Base-by-base conservation (phyloP, 2,113 vertebrate species). In the Otis tarda region DNA sequence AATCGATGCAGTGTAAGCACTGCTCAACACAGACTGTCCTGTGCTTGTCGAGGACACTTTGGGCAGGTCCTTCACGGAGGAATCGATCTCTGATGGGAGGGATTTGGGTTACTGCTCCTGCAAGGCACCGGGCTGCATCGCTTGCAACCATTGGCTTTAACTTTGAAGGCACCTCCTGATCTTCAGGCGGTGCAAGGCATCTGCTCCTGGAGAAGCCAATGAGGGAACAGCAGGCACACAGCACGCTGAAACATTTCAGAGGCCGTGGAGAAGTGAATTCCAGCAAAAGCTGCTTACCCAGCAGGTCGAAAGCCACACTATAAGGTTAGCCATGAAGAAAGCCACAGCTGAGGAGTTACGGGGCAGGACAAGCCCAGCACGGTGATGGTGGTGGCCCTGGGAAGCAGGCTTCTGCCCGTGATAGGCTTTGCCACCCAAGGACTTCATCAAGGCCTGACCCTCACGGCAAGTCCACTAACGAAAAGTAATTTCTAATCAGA, bases 391-490 rank as follows among this genome's bases (percentile, higher is more conserved):
- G 49, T 65, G 49, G 28, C 28, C 24, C 55, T 53, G 74, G 52
- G 56, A 70, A 81, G 21, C 24, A 35, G 35, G 39, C 1, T 33
- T 5, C 33, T 80, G 50, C 22, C 49, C 43, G 12, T 1, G 4
- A 24, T 28, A 27, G 27, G 30, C 17, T 8, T 33, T 67, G 53
- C 35, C 57, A 41, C 41, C n/a, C 35, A 33, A 2, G 6, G 64
- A 14, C 56, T 87, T 67, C 9, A 4, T 2, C 20, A 24, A 28
- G 31, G 45, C n/a, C 76, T 23, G 71, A 33, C 17, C 3, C 12
- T 73, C 52, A 30, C 4, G 2, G 35, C 0, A 0, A 35, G 12
- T 28, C 43, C n/a, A 12, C 11, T 21, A 11, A 31, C 33, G 25
- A 78, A 65, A 65, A 67, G 55, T 22, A 14, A 28, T 71, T 90